A percentile compares a stretch with the other conserved stretches of the same genome.
Conservation (phyloP, 2,113 vertebrate genomes). For the Loxodonta africana region DNA sequence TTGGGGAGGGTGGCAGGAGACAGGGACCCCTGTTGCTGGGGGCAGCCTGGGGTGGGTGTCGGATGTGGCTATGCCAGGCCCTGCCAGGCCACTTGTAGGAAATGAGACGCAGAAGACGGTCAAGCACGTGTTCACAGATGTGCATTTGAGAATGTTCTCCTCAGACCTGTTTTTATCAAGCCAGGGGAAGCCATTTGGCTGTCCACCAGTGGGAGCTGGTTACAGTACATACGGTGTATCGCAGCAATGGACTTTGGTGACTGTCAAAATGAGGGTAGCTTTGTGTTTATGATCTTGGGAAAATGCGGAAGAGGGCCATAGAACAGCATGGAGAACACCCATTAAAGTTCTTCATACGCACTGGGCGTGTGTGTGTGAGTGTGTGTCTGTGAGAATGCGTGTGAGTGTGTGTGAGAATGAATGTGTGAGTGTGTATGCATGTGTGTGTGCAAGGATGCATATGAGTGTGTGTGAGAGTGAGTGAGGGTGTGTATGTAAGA, state of each 20-base stretch:
- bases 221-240: fast-evolving
- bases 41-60: neutral
- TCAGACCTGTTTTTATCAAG: neutral
- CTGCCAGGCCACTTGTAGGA: neutral
- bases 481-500: no score
- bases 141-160: neutral
- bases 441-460: no score
- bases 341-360: neutral
- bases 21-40: neutral
- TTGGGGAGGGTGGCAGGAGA: neutral
- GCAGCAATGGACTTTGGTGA: no score
- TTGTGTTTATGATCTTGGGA: no score
- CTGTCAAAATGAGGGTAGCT: neutral
- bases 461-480: no score
- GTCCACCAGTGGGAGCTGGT: neutral
- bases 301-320: neutral
- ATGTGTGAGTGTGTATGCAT: no score
- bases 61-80: no score
- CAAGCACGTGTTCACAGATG: neutral
- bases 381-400: no score
- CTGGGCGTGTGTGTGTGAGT: no score
- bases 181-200: neutral
- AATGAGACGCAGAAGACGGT: neutral
- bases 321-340: neutral
- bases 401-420: no score